Percentiles rank a stretch among this genome's conserved stretches.
phyloP scores from a whole-genome alignment of 2,113 vertebrate genomes.

The Pseudopodoces humilis region DNA sequence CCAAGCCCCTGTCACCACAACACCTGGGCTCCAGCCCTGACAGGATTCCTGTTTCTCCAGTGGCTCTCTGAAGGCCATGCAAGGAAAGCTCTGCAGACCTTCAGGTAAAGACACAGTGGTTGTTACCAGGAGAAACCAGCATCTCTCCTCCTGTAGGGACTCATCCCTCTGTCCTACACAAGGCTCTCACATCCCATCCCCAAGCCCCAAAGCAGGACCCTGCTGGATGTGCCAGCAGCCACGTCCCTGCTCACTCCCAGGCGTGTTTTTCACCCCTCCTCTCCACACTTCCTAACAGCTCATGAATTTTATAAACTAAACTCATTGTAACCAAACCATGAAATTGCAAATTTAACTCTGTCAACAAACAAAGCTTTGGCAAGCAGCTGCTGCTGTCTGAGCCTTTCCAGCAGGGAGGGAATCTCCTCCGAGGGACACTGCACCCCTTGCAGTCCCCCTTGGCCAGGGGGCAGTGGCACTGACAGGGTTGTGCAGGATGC shows the following conservation, averaged over 20 bases:
- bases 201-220: background rate
- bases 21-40: background rate
- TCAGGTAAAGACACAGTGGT: fast-evolving
- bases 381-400: background rate
- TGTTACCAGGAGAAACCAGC: background rate
- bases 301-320: conserved; percentile 61
- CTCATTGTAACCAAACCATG: conserved; percentile 66
- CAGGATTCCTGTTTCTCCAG: background rate
- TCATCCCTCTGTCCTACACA: fast-evolving
- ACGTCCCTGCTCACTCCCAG: background rate
- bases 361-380: conserved; percentile 50
- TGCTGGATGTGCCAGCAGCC: background rate
- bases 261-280: background rate
- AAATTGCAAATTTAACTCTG: conserved; percentile 61
- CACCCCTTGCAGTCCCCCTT: fast-evolving
- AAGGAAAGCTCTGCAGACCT: background rate
- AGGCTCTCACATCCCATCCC: background rate
- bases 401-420: background rate
- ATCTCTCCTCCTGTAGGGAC: fast-evolving
- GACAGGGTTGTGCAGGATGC: fast-evolving
- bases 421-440: background rate
- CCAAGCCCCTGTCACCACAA: background rate
- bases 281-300: conserved; percentile 24
- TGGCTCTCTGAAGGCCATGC: background rate
- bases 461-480: fast-evolving